These are phyloP conservation scores for Engystomops pustulosus DNA, from an alignment of 2,113 vertebrate species.

Conservation along the genomic window DNA sequence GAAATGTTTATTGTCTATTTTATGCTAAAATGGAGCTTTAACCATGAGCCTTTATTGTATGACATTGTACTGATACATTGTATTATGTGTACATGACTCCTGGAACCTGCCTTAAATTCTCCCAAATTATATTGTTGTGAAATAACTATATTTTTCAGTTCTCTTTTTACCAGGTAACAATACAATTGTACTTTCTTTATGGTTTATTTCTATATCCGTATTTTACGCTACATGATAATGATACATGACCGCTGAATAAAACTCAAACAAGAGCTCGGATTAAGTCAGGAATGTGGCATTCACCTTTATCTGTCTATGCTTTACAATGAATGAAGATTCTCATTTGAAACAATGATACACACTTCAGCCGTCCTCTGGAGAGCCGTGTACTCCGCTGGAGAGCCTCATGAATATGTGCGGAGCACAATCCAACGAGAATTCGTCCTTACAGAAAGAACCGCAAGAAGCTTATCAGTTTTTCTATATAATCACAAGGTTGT, in stretches of 20 bases:
- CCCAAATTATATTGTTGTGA: background rate
- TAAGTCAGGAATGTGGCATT: slow-evolving; percentile 74
- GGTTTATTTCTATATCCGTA: slow-evolving; percentile 61
- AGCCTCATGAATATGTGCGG: slow-evolving; percentile 85
- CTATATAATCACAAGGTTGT: slow-evolving; percentile 82
- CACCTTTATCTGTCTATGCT: slow-evolving; percentile 79
- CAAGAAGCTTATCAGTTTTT: slow-evolving; percentile 78
- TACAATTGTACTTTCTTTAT: background rate
- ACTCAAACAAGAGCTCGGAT: slow-evolving; percentile 70
- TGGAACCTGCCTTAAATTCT: background rate
- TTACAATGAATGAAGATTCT: slow-evolving; percentile 82
- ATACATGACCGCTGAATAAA: slow-evolving; percentile 66
- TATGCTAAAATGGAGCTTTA: background rate
- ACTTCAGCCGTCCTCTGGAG: slow-evolving; percentile 81
- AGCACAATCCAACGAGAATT: slow-evolving; percentile 80
- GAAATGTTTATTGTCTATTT: background rate
- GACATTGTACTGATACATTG: background rate
- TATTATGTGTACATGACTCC: background rate
- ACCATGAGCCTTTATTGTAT: background rate
- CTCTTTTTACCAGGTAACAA: background rate
- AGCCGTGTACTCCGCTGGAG: slow-evolving; percentile 80
- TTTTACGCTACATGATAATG: slow-evolving; percentile 55
- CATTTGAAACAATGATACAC: slow-evolving; percentile 85
- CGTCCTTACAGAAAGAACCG: slow-evolving; percentile 75
- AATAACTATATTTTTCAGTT: background rate